A percentile compares a stretch with the other conserved stretches of the same genome.
Conservation (phyloP, 2,113 vertebrate genomes). For the Phodopus roborovskii region DNA sequence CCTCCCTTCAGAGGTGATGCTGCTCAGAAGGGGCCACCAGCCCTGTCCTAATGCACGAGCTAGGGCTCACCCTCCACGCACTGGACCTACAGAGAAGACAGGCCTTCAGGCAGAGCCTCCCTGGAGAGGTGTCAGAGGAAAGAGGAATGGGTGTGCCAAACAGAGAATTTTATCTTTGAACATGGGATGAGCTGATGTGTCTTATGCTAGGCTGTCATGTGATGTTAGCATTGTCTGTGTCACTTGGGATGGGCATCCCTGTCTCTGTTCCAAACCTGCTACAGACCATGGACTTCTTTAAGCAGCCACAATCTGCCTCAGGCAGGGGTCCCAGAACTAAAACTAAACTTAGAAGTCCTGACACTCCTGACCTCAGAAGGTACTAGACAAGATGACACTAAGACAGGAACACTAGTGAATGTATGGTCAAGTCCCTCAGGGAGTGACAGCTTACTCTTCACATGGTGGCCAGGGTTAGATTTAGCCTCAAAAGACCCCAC, state of each 20-base stretch:
- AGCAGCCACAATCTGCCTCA: no score
- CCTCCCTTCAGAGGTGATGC: background rate
- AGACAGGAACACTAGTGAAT: background rate
- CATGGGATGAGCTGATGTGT: background rate
- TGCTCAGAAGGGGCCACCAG: no score
- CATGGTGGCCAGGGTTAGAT: background rate
- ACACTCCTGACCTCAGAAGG: background rate
- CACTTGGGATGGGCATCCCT: fast-evolving
- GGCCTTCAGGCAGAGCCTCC: background rate
- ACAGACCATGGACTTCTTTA: fast-evolving
- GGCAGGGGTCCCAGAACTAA: no score
- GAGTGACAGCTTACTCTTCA: no score
- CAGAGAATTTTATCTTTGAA: background rate
- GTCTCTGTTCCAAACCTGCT: background rate
- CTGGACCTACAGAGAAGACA: background rate
- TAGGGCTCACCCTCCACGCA: background rate
- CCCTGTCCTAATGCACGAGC: fast-evolving
- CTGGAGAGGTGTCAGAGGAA: background rate
- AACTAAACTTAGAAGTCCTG: background rate
- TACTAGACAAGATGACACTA: background rate
- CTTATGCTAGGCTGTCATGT: background rate
- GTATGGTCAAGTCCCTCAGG: fast-evolving
- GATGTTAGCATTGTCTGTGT: background rate
- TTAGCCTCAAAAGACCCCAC: background rate
- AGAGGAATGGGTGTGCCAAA: no score